Percentiles rank a stretch among this genome's conserved stretches.
Conservation (phyloP, 2,797 vertebrate species). For the Rhinoraja longicauda region DNA sequence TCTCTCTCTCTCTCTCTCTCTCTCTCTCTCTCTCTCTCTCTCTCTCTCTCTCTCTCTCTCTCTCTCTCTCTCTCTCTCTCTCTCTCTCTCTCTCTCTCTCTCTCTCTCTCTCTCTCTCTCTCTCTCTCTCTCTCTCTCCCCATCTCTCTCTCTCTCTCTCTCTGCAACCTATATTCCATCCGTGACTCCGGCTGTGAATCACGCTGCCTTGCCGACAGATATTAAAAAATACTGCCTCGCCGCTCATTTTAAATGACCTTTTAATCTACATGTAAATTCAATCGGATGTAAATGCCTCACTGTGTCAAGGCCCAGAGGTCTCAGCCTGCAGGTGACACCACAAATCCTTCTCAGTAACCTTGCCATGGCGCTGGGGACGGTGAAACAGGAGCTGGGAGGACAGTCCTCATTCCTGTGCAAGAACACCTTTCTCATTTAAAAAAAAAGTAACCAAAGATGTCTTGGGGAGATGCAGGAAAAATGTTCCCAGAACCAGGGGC, state of each 20-base stretch:
- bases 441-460: too few relatives aligned
- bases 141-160: neutral
- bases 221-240: constrained; percentile 57
- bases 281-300: constrained; percentile 51
- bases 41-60: constrained; percentile 41
- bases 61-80: neutral
- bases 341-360: constrained; percentile 44
- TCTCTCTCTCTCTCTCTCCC: neutral
- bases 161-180: constrained; percentile 52
- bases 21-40: constrained; percentile 40
- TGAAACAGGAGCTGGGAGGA: constrained; percentile 44
- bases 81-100: constrained; percentile 42
- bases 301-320: constrained; percentile 47
- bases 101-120: neutral
- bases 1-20: too few relatives aligned
- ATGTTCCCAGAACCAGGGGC: too few relatives aligned
- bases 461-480: too few relatives aligned
- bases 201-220: constrained; percentile 47
- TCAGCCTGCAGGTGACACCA: constrained; percentile 43
- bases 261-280: constrained; percentile 58
- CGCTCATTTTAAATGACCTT: constrained; percentile 59
- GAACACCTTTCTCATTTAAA: constrained; percentile 44
- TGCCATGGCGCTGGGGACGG: constrained; percentile 31
- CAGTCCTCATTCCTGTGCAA: constrained; percentile 45
- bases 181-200: constrained; percentile 47